Base-by-base conservation (phyloP, 2,113 vertebrate species). In the Phalacrocorax brasilianus region DNA sequence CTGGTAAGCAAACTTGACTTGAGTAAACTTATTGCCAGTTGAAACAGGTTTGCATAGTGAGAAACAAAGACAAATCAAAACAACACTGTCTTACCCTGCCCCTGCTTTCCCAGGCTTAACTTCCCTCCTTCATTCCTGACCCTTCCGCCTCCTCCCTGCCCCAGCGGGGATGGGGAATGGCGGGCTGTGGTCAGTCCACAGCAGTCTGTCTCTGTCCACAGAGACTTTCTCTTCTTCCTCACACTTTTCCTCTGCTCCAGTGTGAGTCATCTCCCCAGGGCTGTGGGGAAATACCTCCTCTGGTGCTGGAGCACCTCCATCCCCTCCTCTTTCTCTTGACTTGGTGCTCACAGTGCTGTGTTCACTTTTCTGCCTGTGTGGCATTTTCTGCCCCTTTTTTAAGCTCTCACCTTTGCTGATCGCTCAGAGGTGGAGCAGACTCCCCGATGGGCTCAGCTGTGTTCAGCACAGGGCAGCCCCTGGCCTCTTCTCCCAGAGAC, bases 231-330 rank as follows among this genome's bases (percentile, higher is more conserved):
- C 33, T 63, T 6, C 45, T 14, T 71, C 27, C 50, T 55, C 9
- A 23, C n/a, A 4, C 5, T 49, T 13, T 24, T 26, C 20, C 45
- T 32, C 28, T 61, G 24, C 32, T 67, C 35, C 53, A 52, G 32
- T 7, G 3, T 0, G 0, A 55, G 19, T 24, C 7, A 2, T 62
- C 21, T 47, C 33, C 50, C 2, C 5, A 22, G 52, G 27, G 38
- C 56, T 85, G 32, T 0, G 0, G 8, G 26, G 15, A 8, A 6
- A 33, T 28, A 26, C 40, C 24, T 33, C 23, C 62, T 56, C 18
- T 3, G 2, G 42, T 63, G 58, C 35, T 52, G 62, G 44, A 66
- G 50, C 27, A 18, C 17, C 23, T 42, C 44, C 44, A 20, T 47
- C 8, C 20, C 24, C 30, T 77, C 21, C 35, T 67, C 27, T 11